Conservation (phyloP, 2,888 invertebrate species). For the Xylota sylvarum region DNA sequence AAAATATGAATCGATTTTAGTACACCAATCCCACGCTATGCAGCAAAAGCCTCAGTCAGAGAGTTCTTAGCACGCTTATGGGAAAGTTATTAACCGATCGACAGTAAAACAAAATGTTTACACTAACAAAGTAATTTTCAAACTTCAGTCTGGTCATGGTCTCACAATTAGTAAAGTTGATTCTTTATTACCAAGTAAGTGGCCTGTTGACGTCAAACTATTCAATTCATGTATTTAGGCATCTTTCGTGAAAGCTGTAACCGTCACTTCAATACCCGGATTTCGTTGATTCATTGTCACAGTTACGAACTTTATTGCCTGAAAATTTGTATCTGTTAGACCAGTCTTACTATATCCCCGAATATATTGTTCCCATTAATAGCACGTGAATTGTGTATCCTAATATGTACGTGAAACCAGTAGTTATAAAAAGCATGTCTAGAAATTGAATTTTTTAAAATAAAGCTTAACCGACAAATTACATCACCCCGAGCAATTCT, state of each 20-base stretch:
- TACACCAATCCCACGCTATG: too few species aligned
- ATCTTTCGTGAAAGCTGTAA: background rate
- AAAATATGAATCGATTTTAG: too few species aligned
- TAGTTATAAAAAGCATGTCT: background rate
- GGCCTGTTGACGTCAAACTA: background rate
- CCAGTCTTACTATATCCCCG: background rate
- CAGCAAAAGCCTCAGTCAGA: too few species aligned
- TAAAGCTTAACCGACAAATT: background rate
- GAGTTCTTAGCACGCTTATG: too few species aligned
- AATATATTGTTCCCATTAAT: background rate
- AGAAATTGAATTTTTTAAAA: background rate
- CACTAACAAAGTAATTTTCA: background rate
- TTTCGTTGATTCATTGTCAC: background rate
- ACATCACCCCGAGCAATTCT: constrained; percentile 3
- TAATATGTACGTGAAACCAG: background rate
- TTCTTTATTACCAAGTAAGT: constrained; percentile 2
- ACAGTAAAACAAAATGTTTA: background rate
- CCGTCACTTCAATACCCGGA: background rate
- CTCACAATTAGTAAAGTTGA: background rate
- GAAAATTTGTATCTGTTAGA: background rate
- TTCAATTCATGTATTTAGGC: background rate
- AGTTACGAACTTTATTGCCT: background rate
- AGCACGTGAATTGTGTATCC: background rate
- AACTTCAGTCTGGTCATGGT: background rate
- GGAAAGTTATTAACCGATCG: background rate